A percentile compares a stretch with the other conserved stretches of the same genome.
Evolutionary conservation across 2,888 invertebrate genomes (phyloP).

Genomic region (Brachyopa scutellaris): DNA sequence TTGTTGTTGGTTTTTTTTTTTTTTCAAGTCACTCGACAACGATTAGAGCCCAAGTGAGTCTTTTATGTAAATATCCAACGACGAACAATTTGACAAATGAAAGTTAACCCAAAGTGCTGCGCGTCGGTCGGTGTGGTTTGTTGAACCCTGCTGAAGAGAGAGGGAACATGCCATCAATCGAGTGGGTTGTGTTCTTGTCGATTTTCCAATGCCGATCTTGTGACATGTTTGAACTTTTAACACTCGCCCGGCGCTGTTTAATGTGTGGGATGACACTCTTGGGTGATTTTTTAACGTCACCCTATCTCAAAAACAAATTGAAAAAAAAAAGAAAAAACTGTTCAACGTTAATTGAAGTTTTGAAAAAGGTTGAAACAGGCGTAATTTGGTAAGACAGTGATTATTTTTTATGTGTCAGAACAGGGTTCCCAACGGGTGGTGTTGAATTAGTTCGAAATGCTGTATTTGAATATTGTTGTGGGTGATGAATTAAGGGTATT

Average conservation of each 20-base stretch:
- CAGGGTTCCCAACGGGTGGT: neutral
- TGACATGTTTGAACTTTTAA: no score
- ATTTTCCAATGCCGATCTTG: slow-evolving; percentile 2
- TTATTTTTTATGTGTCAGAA: slow-evolving; percentile 46
- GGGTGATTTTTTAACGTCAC: slow-evolving; percentile 31
- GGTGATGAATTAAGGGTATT: neutral
- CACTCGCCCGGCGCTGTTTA: neutral
- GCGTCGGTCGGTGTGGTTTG: slow-evolving; percentile 10
- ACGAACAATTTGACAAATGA: slow-evolving; percentile 61
- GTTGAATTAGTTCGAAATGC: neutral
- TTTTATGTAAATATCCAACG: slow-evolving; percentile 60
- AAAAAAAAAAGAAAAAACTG: no score
- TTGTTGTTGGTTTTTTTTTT: slow-evolving; percentile 8
- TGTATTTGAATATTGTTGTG: neutral
- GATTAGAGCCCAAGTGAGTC: slow-evolving; percentile 50
- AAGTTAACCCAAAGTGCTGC: slow-evolving; percentile 38
- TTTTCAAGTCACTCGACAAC: slow-evolving; percentile 22
- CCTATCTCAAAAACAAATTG: no score
- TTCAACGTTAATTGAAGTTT: slow-evolving; percentile 67
- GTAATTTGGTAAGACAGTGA: slow-evolving; percentile 65
- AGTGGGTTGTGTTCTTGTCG: slow-evolving; percentile 2
- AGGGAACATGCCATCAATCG: slow-evolving; percentile 1
- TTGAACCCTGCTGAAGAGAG: slow-evolving; percentile 19
- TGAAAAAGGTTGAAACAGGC: slow-evolving; percentile 53
- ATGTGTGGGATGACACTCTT: slow-evolving; percentile 4